Base-by-base conservation (phyloP, 2,797 vertebrate genomes). In the Crocodylus rhombifer region DNA sequence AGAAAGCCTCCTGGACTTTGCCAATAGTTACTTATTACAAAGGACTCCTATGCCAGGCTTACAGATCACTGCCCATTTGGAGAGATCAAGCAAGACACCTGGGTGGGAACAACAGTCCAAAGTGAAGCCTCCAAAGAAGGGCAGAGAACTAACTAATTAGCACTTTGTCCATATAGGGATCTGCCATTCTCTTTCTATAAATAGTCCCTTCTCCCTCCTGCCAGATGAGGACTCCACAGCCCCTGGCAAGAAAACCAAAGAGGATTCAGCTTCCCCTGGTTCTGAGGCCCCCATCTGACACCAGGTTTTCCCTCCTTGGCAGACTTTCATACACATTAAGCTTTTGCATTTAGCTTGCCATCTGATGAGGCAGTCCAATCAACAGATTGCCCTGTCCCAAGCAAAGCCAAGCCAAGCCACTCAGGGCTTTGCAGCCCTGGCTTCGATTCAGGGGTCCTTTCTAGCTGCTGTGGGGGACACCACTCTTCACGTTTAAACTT, bases 161-260 rank as follows among this genome's bases (percentile, higher is more conserved):
- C 26, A 93, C 73, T 80, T 86, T 96, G 84, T 80, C 96, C 97
- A 96, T 97, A 90, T 97, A 97, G 87, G 97, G 96, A 75, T 91
- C 0, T 4, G 77, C 88, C 84, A 87, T 92, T 95, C 92, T 85
- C 77, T 1, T 1, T 21, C 95, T 97, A 97, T 96, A 96, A 97
- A 97, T 95, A 96, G 87, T 89, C 9, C 51, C 20, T 0, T 1
- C 8, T 76, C 86, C 60, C 61, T 90, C 86, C 76, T 79, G 85
- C 94, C 94, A 95, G 93, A 90, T 71, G 81, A 83, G 77, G 82
- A 56, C 86, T 77, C 86, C 60, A 61, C 88, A 75, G 76, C 62
- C 23, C 2, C 42, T 25, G 33, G 9, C 14, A 18, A 26, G 26
- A 36, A 23, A 58, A 33, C 28, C 4, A 51, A 42, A 20, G 79